Evolutionary conservation across 2,797 vertebrate genomes (phyloP), one percentile per base, ranked within the genome.

Genomic region (Pteronotus mesoamericanus): DNA sequence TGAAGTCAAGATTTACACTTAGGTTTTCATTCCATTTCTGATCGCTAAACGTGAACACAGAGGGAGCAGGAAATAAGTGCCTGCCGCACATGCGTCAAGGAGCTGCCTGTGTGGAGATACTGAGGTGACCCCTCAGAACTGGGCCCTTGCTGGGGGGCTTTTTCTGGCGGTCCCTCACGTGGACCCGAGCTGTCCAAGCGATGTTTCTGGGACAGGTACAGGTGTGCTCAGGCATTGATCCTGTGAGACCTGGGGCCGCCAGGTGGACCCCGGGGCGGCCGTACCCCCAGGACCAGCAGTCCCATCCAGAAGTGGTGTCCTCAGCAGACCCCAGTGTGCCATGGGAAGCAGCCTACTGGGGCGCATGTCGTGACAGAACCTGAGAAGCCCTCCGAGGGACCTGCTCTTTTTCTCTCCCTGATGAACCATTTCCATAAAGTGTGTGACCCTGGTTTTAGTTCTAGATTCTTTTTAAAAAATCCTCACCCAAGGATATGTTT

Each of bases 1-100:
- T 74, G 96, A 93, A 51, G 68, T 93, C 84, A 97, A 96, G 64
- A 98, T 94, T 94, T 80, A 72, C 16, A 24, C 95, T 94, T 84
- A 89, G 89, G 74, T 48, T 89, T 97, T 97, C 97, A 98, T 98
- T 98, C 96, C 87, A 57, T 98, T 97, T 98, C n/a, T 24, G 57
- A 8, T 71, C 32, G 7, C 77, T 96, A 95, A 75, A 77, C 89
- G 89, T 91, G 94, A 96, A 74, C 78, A 94, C 86, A 72, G 26
- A 72, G 57, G 74, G 71, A 95, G 82, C 61, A 96, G 96, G 18
- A 71, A 0, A 0, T 21, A 86, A 91, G 53, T 71, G 21, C 64
- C 6, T 8, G 34, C 18, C 51, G 82, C 22, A 22, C 32, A 79
- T 64, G 9, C 44, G 46, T 4, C 6, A 89, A 90, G 95, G 42